Conservation (phyloP, 2,888 invertebrate genomes). For the Syritta pipiens region DNA sequence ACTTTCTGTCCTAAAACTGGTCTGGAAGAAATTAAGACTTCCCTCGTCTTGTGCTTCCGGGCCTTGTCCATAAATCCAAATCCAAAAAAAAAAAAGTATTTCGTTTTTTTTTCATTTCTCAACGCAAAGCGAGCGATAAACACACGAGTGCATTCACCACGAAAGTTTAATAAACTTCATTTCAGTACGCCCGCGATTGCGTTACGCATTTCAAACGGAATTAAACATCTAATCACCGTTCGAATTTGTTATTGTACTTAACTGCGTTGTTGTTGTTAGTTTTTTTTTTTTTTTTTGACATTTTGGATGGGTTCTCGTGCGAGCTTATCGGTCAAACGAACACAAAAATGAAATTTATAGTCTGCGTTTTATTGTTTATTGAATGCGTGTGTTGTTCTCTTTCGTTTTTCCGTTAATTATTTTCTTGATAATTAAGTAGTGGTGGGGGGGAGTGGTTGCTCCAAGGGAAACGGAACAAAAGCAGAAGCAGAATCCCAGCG, state of each 20-base stretch:
- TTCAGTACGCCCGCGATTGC: slow-evolving; percentile 29
- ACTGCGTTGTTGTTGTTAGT: slow-evolving; percentile 5
- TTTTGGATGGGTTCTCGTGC: slow-evolving; percentile 22
- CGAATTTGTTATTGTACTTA: neutral
- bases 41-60: too few relatives aligned
- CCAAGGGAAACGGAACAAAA: too few relatives aligned
- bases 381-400: slow-evolving; percentile 22
- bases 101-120: too few relatives aligned
- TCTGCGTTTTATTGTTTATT: slow-evolving; percentile 22
- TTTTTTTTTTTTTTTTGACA: slow-evolving; percentile 10
- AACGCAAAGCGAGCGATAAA: too few relatives aligned
- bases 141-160: slow-evolving; percentile 35
- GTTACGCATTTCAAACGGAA: slow-evolving; percentile 50
- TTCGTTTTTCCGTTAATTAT: slow-evolving; percentile 9
- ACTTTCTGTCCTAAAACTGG: too few relatives aligned
- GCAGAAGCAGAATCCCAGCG: neutral
- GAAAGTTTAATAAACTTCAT: slow-evolving; percentile 42
- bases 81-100: neutral
- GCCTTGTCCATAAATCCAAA: too few relatives aligned
- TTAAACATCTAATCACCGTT: slow-evolving; percentile 46
- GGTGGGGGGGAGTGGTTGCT: neutral
- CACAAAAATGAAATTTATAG: neutral
- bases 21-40: too few relatives aligned
- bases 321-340: slow-evolving; percentile 45
- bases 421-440: slow-evolving; percentile 15